Percentiles rank a stretch among this genome's conserved stretches.
Evolutionary conservation across 2,113 vertebrate genomes (phyloP).

Genomic region (Camelus bactrianus): DNA sequence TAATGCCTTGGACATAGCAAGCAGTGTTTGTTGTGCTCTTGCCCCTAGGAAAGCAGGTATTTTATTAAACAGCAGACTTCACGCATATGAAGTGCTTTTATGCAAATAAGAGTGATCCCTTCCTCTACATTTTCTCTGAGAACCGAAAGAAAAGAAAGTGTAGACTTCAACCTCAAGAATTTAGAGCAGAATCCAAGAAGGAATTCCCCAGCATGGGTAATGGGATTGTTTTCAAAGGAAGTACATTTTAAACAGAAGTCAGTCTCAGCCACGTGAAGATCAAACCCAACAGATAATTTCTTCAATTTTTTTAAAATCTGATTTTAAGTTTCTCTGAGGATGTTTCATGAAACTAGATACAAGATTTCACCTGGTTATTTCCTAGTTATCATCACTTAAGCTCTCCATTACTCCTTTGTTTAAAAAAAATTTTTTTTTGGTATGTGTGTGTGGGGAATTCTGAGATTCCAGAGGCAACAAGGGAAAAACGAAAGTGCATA

Average conservation of each 20-base stretch:
- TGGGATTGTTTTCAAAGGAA: background rate
- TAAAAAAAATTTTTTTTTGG: background rate
- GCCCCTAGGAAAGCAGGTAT: background rate
- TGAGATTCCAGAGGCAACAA: background rate
- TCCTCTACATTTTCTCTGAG: background rate
- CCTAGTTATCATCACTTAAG: background rate
- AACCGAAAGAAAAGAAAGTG: background rate
- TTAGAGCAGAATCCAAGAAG: background rate
- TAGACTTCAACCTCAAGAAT: background rate
- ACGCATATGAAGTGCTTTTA: background rate
- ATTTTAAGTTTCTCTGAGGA: conserved; percentile 21
- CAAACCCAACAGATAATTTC: background rate
- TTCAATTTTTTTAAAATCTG: background rate
- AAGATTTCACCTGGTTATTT: background rate
- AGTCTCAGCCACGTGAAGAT: too few species aligned
- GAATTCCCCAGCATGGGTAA: background rate
- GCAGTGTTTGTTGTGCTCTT: background rate
- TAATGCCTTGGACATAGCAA: background rate
- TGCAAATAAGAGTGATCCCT: background rate
- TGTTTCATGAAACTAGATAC: background rate
- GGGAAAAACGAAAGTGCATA: background rate
- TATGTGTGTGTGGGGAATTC: background rate
- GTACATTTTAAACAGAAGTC: background rate
- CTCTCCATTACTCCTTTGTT: background rate
- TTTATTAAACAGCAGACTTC: background rate